Evolutionary conservation across 2,113 vertebrate genomes (phyloP), one percentile per base, ranked within the genome.

Genomic region (Emydocephalus ijimae): DNA sequence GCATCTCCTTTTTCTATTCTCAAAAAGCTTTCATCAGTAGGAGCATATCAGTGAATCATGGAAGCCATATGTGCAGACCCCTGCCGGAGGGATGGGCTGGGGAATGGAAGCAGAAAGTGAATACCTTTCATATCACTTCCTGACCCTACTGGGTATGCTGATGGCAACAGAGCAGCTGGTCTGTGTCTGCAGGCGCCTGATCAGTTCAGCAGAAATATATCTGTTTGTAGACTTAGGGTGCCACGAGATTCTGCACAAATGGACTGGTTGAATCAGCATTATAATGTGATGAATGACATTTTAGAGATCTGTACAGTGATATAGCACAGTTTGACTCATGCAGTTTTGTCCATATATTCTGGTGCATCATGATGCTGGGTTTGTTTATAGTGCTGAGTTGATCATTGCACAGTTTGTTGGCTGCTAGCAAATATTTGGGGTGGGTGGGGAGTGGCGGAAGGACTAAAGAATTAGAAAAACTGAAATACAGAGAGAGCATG

Each of bases 281-380:
- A 26, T 59, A 29, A 20, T 64, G 39, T 89, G 55, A 52, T 50
- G 18, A 52, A 85, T 94, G 92, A 93, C 95, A 57, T 14, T 87
- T 95, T 90, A 69, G 92, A 92, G 26, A 93, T 57, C 74, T 23
- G 92, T 81, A 94, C 93, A 94, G 93, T 91, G 54, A n/a, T 85
- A 59, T 52, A 90, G 69, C 90, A 96, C 85, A 97, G 93, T n/a
- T 92, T 95, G 94, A 94, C 57, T 39, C 88, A 96, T 85, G 94
- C 91, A 90, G 85, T 95, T 95, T 92, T 92, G n/a, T 29, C 56
- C 88, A 89, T 91, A 87, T 94, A 94, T 96, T 96, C 92, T 69
- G 94, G 95, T 95, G 85, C 89, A 94, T 92, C 89, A 59, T 86
- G 91, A 94, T 94, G 89, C 92, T 93, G 92, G 95, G 95, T 95